Evolutionary conservation across 2,113 vertebrate genomes (phyloP).

Genomic region (Columbina picui): DNA sequence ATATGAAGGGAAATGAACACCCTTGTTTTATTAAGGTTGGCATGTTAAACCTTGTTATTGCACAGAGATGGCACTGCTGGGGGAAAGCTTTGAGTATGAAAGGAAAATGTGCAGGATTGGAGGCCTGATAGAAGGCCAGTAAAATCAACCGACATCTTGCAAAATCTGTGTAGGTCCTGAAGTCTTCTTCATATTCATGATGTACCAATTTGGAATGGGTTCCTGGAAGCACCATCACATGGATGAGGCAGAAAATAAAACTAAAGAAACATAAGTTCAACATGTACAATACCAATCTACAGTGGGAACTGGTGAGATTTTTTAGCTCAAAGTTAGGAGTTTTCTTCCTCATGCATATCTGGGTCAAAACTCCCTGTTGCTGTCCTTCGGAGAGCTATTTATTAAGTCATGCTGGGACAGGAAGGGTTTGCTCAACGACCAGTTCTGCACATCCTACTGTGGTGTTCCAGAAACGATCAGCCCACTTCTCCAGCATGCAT

Average conservation of each 20-base stretch:
- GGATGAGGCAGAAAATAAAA: background rate
- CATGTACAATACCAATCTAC: background rate
- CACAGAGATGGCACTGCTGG: background rate
- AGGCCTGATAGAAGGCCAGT: background rate
- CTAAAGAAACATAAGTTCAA: background rate
- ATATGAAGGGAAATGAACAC: background rate
- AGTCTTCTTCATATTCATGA: background rate
- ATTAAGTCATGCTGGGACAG: background rate
- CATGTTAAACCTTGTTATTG: background rate
- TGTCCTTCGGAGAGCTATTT: background rate
- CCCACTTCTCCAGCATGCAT: background rate
- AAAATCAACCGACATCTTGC: background rate
- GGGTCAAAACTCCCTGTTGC: background rate
- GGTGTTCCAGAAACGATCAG: background rate
- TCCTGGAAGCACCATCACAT: background rate
- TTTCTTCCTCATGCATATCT: background rate
- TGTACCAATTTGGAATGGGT: background rate
- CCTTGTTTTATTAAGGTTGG: background rate
- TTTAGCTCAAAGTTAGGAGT: background rate
- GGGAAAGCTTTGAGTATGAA: background rate
- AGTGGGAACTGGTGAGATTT: background rate
- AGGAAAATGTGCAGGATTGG: background rate
- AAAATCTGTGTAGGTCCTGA: background rate
- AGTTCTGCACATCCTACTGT: background rate
- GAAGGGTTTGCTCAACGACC: background rate